Base-by-base conservation (phyloP, 92 coral and sea anemone species). In the Isaurus tuberculatus region DNA sequence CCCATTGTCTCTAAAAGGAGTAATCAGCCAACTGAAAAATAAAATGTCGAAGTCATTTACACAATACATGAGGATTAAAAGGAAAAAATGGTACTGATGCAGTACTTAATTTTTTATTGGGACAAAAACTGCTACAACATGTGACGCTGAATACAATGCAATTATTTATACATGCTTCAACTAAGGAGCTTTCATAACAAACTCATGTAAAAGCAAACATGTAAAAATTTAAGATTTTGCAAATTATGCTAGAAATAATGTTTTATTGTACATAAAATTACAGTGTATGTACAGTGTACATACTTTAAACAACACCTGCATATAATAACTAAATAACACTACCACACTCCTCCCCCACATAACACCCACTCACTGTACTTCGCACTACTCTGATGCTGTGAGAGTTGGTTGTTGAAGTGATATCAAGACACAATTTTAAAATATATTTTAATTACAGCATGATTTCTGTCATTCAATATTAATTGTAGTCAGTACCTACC, bases 1-100 rank as follows among this genome's bases (percentile, higher is more conserved):
- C 8, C 95, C 96, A 83, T 92, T 87, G 34, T 89, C 80, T 68
- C 89, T 65, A 33, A 83, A 89, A 49, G 95, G 92, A 0, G 85
- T 86, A 7, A 92, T 86, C 15, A 92, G 86, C 92, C 94, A 91
- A 33, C 65, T 57, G 25, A 57, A 57, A 57, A 58, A 2, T 33
- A 34, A 34, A 32, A 68, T 17, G 48, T 34, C 42, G 48, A 34
- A 32, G 73, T 32, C 73, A 32, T 32, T 68, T 68, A 36, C 73
- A 68, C 70, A 66, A 66, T 66, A 31, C 72, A 66, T 66, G 72
- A 66, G 72, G 72, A 66, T 66, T 66, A 66, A 66, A 66, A 66
- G 42, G 72, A 66, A 30, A 66, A 66, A 66, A 66, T 66, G 72
- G 72, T 66, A 31, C 72, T 66, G 72, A 30, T 66, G 72, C 72